phyloP scores from a whole-genome alignment of 2,888 invertebrate genomes.

The Heteropelma amictum region DNA sequence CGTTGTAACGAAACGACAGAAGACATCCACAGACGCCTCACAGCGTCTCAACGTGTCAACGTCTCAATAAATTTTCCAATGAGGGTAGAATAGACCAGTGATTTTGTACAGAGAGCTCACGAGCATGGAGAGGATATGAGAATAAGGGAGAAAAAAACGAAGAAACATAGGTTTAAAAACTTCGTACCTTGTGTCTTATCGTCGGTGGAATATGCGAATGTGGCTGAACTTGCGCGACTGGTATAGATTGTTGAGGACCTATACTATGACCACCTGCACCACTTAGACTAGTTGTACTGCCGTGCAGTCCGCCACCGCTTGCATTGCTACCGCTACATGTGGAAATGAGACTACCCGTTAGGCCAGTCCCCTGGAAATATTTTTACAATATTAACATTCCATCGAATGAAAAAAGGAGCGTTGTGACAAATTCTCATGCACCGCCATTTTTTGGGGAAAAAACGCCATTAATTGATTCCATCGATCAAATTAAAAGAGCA shows the following conservation, averaged over 20 bases:
- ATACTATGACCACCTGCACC: slow-evolving; percentile 71
- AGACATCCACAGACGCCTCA: too few species aligned
- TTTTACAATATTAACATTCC: background rate
- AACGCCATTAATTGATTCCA: too few species aligned
- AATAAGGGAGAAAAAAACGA: background rate
- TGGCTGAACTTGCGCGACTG: slow-evolving; percentile 71
- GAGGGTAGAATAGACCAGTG: too few species aligned
- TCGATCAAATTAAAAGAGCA: too few species aligned
- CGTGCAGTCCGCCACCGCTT: slow-evolving; percentile 65
- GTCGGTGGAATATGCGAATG: slow-evolving; percentile 72
- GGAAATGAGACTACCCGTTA: slow-evolving; percentile 66
- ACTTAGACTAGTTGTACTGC: slow-evolving; percentile 64
- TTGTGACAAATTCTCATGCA: too few species aligned
- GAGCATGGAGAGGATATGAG: too few species aligned
- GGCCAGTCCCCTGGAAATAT: slow-evolving; percentile 62
- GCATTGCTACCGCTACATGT: slow-evolving; percentile 71
- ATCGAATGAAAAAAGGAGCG: too few species aligned
- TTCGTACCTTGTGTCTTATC: slow-evolving; percentile 73
- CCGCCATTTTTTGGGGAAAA: too few species aligned
- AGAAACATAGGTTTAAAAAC: background rate
- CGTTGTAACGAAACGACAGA: too few species aligned
- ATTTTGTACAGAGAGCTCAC: too few species aligned
- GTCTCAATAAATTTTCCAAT: too few species aligned
- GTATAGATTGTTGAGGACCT: slow-evolving; percentile 71
- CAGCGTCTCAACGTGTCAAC: too few species aligned